phyloP scores from a whole-genome alignment of 2,888 invertebrate genomes.

The Netelia virgata region DNA sequence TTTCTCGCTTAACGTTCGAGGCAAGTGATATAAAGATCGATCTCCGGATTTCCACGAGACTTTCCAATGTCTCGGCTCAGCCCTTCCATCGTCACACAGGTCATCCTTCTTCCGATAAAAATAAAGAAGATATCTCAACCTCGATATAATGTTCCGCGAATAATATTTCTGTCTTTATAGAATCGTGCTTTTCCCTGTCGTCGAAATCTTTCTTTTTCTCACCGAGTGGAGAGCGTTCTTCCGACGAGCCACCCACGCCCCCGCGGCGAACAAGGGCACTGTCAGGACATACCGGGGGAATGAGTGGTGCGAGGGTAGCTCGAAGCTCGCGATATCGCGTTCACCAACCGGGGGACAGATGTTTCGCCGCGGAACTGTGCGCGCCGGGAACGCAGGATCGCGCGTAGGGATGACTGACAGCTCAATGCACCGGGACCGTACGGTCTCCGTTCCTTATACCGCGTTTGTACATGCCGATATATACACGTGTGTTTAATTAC shows the following conservation, averaged over 20 bases:
- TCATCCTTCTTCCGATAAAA: not conserved
- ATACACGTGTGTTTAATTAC: not conserved
- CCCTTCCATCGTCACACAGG: not conserved
- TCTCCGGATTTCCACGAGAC: not conserved
- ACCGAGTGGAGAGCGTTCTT: conserved; percentile 6
- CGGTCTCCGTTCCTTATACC: conserved; percentile 63
- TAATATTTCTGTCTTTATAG: conserved; percentile 1
- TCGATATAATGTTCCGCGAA: conserved; percentile 6
- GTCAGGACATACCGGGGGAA: not conserved
- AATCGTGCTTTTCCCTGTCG: not conserved
- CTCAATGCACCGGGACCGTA: conserved; percentile 78
- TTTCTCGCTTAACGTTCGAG: not conserved
- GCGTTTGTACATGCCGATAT: conserved; percentile 46
- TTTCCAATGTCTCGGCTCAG: not conserved
- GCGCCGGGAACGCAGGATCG: conserved; percentile 69
- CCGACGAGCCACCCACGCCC: conserved; percentile 19
- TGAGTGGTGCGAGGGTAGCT: conserved; percentile 36
- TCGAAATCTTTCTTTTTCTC: conserved; percentile 12
- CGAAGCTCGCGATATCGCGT: conserved; percentile 74
- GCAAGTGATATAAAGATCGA: conserved; percentile 14
- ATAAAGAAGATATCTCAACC: conserved; percentile 3
- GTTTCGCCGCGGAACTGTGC: conserved; percentile 69
- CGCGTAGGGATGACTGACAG: conserved; percentile 81
- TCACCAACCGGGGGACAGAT: conserved; percentile 73
- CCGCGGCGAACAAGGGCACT: not conserved